Percentiles rank a stretch among this genome's conserved stretches.
Conservation (phyloP, 2,888 invertebrate species). For the Petrophora chlorosata region DNA sequence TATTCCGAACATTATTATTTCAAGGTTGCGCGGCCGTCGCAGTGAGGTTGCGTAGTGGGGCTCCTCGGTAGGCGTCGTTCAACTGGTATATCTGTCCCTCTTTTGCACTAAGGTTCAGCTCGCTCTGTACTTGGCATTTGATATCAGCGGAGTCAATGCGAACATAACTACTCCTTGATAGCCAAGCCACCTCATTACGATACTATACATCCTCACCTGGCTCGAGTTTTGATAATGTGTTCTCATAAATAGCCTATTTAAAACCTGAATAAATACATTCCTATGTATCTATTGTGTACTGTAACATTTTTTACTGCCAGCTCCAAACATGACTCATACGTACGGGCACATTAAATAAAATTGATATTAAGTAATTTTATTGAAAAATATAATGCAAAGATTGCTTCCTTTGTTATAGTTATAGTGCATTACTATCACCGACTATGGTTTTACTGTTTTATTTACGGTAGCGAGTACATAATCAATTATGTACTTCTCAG, state of each 20-base stretch:
- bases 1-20: conserved; percentile 84
- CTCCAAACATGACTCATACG: conserved; percentile 56
- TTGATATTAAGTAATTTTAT: conserved; percentile 18
- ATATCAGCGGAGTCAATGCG: conserved; percentile 67
- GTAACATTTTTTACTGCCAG: conserved; percentile 43
- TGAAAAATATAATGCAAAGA: conserved; percentile 34
- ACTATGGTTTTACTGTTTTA: conserved; percentile 27
- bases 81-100: conserved; percentile 77
- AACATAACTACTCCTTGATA: conserved; percentile 69
- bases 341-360: conserved; percentile 18
- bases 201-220: conserved; percentile 55
- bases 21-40: conserved; percentile 83
- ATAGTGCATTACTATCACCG: conserved; percentile 34
- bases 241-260: conserved; percentile 42
- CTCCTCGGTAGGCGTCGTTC: conserved; percentile 81
- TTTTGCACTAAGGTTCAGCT: conserved; percentile 75
- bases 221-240: conserved; percentile 49
- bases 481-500: conserved; percentile 22
- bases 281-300: conserved; percentile 32
- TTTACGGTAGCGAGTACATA: conserved; percentile 10
- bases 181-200: conserved; percentile 57
- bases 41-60: conserved; percentile 82
- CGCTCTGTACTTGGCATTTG: conserved; percentile 76
- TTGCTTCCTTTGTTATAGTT: conserved; percentile 52
- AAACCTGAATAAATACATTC: conserved; percentile 48